Conservation (phyloP, 2,888 invertebrate genomes). For the Clistopyga incitator region DNA sequence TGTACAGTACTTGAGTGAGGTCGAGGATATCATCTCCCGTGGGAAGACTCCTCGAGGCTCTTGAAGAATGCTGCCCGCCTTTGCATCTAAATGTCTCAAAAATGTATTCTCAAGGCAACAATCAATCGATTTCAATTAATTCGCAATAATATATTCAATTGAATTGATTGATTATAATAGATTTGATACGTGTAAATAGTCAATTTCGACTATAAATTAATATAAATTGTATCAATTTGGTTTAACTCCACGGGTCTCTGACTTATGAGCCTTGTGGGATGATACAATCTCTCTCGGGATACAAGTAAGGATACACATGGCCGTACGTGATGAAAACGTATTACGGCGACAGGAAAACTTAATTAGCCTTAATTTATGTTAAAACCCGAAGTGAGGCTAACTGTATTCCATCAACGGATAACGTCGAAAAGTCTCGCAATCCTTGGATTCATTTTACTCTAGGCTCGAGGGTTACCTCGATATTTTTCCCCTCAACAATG, state of each 20-base stretch:
- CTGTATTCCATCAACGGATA: neutral
- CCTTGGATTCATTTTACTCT: neutral
- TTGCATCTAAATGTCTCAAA: too few species aligned
- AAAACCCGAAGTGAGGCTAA: neutral
- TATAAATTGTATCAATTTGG: neutral
- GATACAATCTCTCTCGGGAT: slow-evolving; percentile 14
- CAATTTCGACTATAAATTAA: too few species aligned
- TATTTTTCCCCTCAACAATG: neutral
- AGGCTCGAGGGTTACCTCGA: neutral
- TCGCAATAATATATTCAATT: too few species aligned
- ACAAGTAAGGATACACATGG: neutral
- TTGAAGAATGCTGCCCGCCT: neutral
- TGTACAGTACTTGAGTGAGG: neutral
- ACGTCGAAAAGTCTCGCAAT: neutral
- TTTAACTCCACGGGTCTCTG: neutral
- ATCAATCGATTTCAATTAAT: too few species aligned
- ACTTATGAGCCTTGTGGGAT: slow-evolving; percentile 15
- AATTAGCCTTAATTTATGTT: slow-evolving; percentile 34
- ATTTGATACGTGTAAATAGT: too few species aligned
- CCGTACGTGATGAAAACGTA: slow-evolving; percentile 24
- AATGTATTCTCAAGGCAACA: too few species aligned
- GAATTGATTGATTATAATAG: too few species aligned
- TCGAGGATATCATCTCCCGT: neutral
- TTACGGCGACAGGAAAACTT: slow-evolving; percentile 27
- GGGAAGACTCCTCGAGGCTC: neutral